Conservation (phyloP, 2,888 invertebrate species). For the Xestia ashworthii region DNA sequence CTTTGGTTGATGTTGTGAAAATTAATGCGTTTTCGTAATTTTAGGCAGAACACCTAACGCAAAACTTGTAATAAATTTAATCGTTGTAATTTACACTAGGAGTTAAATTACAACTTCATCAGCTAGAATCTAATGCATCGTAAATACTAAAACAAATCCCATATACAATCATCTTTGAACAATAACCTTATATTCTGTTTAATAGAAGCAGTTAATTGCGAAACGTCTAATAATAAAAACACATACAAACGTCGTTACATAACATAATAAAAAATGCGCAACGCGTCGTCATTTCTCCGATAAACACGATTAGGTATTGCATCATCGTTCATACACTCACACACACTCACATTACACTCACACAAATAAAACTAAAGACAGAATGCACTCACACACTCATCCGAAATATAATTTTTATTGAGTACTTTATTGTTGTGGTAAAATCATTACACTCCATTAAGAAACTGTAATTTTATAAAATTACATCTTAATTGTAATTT, state of each 20-base stretch:
- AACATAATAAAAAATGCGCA: conserved; percentile 82
- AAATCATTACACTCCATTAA: conserved; percentile 37
- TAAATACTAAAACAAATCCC: conserved; percentile 26
- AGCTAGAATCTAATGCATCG: conserved; percentile 13
- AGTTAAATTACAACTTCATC: conserved; percentile 3
- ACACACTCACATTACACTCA: conserved; percentile 55
- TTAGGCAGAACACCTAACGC: background rate
- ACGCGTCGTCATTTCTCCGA: conserved; percentile 83
- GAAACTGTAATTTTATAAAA: conserved; percentile 41
- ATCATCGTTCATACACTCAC: conserved; percentile 76
- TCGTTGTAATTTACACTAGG: background rate
- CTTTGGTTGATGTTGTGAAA: background rate
- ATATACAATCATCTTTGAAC: conserved; percentile 10
- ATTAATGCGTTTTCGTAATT: conserved; percentile 2
- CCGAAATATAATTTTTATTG: conserved; percentile 57
- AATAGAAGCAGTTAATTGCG: conserved; percentile 47
- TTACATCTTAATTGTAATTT: conserved; percentile 42
- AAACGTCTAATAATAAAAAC: conserved; percentile 58
- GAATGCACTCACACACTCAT: conserved; percentile 46
- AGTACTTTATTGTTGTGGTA: conserved; percentile 36
- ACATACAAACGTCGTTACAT: conserved; percentile 68
- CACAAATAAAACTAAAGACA: conserved; percentile 49
- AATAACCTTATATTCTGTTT: conserved; percentile 22
- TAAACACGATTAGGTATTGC: conserved; percentile 86
- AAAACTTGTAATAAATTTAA: background rate